Base-by-base conservation (phyloP, 2,888 invertebrate species). In the Hydriomena furcata region DNA sequence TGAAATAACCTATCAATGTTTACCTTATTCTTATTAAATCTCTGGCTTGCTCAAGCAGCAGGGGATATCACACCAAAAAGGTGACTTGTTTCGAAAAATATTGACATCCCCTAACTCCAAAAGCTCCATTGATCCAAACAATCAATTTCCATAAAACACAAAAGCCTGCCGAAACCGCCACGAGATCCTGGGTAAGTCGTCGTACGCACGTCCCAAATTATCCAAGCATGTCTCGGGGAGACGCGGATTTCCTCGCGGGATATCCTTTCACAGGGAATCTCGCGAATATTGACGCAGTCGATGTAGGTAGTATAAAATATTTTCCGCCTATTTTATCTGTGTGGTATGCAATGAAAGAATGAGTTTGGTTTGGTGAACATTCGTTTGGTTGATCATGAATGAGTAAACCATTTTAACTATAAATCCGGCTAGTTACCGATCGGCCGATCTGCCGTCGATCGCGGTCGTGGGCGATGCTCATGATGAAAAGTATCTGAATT, bases 131-230 rank as follows among this genome's bases (percentile, higher is more conserved):
- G 55, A 51, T 55, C 51, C 55, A 51, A 55, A 55, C 55, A 55
- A 55, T 55, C 55, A 55, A 55, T 55, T 55, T 55, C 55, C 51
- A 47, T 47, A 51, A 55, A 55, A 50, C 36, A 44, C 51, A 44
- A 55, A 55, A 47, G 47, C 50, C 28, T 27, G 35, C 28, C 36
- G 46, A 55, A 55, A 55, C 55, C 50, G 46, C 55, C 43, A 47
- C 40, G 34, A 51, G 55, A 55, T 51, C 47, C 55, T 44, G 47
- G 31, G 36, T 55, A 51, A 55, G 55, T 36, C 53, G 48, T 48
- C 46, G 50, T 46, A 55, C 51, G 55, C 55, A 55, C 55, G 55
- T 50, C 55, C 51, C 55, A 51, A 47, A 51, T 51, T 51, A 55
- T 51, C 55, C 51, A 44, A 42, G 37, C 50, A 38, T 40, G 50